phyloP scores from a whole-genome alignment of 2,113 vertebrate genomes.

The Fukomys damarensis region DNA sequence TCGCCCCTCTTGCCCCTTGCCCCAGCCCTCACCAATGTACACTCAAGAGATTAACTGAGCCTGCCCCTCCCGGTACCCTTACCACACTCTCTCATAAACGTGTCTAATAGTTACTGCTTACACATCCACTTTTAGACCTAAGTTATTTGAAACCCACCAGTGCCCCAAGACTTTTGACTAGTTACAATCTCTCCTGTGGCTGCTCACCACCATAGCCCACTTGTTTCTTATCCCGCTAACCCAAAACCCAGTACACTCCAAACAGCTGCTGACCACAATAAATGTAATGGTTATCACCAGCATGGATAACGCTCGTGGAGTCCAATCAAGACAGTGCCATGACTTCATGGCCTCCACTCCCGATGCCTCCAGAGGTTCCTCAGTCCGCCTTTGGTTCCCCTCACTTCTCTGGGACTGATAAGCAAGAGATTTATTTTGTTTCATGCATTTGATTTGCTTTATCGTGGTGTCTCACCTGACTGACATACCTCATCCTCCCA shows the following conservation, averaged over 20 bases:
- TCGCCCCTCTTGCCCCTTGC: background rate
- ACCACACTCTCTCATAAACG: background rate
- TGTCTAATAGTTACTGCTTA: background rate
- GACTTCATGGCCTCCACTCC: background rate
- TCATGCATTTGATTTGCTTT: background rate
- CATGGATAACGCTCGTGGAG: background rate
- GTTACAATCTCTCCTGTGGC: background rate
- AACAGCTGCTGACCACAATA: background rate
- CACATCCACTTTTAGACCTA: background rate
- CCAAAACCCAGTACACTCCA: background rate
- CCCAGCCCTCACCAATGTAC: background rate
- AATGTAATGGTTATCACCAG: background rate
- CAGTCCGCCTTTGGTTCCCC: too few species aligned
- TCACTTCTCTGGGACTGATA: background rate
- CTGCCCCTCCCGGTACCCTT: background rate
- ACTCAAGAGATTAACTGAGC: background rate
- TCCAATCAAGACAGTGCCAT: background rate
- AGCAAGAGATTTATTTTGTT: background rate
- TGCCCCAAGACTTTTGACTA: background rate
- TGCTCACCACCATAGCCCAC: background rate
- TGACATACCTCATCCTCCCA: background rate
- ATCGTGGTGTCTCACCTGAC: background rate
- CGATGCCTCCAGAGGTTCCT: background rate
- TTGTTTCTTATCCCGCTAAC: background rate
- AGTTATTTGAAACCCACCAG: background rate